Evolutionary conservation across 2,888 invertebrate species (phyloP), one percentile per base, ranked within the genome.

Genomic region (Salticus scenicus): DNA sequence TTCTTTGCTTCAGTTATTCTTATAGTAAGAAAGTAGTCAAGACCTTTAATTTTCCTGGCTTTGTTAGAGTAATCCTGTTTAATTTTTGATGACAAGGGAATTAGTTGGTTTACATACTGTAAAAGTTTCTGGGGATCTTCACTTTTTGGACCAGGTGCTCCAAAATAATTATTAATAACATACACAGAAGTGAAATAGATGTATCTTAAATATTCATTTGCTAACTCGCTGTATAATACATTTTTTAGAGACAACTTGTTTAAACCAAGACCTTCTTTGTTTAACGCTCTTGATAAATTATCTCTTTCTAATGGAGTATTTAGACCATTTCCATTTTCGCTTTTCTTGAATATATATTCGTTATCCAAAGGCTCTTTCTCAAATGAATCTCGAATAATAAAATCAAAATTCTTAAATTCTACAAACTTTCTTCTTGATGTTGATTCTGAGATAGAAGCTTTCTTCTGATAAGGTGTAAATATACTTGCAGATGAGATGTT

Each of bases 81-180:
- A 14, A 8, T 14, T 28, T 66, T 37, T 14, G 64, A 12, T 20
- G 14, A 28, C 27, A 83, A 42, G 4, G 41, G 72, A 51, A 77
- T 66, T 7, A 84, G 27, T 37, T 84, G 67, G 37, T 77, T 51
- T 1, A 77, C 31, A 24, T 57, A 77, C 2, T 7, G 5, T 2
- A 28, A 31, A 1, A 84, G 30, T n/a, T 73, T 47, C 7, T 42
- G 20, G 5, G 67, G 69, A 0, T 24, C 67, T 31, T 77, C 83
- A n/a, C 57, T 69, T 27, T 28, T 72, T 2, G 83, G 72, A 42
- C 83, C 57, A 0, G 67, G 77, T 1, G 51, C 41, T 24, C 83
- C 83, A n/a, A 73, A 73, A 31, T 84, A 84, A 33, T 84, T 72
- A 41, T 30, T 41, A 30, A 73, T 67, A 1, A 77, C 73, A 14